Conservation (phyloP, 1,140 invertebrate genomes). For the Vollenhovia emeryi region DNA sequence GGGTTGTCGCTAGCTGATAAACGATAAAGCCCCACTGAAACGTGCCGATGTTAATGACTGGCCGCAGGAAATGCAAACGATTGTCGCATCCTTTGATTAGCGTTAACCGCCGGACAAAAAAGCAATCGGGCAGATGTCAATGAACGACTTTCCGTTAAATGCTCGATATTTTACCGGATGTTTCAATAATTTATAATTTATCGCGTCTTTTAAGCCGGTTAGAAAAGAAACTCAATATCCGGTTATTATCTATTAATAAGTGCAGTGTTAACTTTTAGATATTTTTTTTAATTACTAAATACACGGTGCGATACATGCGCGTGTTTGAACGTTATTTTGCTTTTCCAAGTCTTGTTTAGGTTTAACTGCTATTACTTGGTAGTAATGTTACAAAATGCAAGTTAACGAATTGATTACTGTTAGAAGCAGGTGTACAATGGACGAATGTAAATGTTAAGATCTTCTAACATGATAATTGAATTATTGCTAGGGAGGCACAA, state of each 20-base stretch:
- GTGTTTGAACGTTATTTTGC: not conserved
- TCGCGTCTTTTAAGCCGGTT: not conserved
- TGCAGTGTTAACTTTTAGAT: not conserved
- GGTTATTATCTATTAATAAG: not conserved
- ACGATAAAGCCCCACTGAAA: slow-evolving; percentile 60
- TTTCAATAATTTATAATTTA: not conserved
- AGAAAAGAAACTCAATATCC: not conserved
- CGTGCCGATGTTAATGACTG: slow-evolving; percentile 46
- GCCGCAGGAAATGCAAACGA: slow-evolving; percentile 61
- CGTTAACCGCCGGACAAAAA: slow-evolving; percentile 54
- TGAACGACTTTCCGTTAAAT: slow-evolving; percentile 22
- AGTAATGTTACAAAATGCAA: not conserved
- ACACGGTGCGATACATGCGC: not conserved
- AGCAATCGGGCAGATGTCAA: slow-evolving; percentile 41
- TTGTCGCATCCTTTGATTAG: slow-evolving; percentile 63
- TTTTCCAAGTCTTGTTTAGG: not conserved
- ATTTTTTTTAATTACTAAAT: not conserved
- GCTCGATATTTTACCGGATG: slow-evolving; percentile 19
- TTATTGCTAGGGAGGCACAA: slow-evolving; percentile 30
- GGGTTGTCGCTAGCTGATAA: slow-evolving; percentile 62
- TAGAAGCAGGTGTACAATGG: not conserved
- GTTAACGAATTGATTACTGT: not conserved
- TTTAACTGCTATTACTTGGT: not conserved
- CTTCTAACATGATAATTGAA: slow-evolving; percentile 6
- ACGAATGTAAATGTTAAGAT: not conserved